Evolutionary conservation across 2,113 vertebrate genomes (phyloP).

Genomic region (Nothoprocta perdicaria): DNA sequence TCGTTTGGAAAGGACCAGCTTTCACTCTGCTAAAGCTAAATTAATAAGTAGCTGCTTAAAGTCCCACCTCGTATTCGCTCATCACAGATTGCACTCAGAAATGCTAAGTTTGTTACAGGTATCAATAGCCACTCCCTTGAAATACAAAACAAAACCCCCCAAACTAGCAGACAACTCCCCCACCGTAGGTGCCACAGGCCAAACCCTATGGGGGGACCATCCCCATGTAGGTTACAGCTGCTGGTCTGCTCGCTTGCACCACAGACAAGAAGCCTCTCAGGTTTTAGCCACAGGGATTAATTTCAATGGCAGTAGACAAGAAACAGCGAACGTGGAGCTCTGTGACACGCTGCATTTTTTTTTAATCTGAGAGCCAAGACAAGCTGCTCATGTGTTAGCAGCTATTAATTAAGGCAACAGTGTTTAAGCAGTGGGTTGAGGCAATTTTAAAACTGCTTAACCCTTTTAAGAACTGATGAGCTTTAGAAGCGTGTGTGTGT

Average conservation of each 20-base stretch:
- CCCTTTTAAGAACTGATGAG: constrained; percentile 16
- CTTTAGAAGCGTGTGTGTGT: constrained; percentile 18
- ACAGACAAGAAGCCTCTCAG: constrained; percentile 1
- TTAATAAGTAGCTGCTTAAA: constrained; percentile 2
- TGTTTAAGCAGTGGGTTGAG: constrained; percentile 60
- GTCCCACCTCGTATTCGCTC: not conserved
- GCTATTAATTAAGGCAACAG: constrained; percentile 72
- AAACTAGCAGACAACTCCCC: too few species aligned
- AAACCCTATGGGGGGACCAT: rapidly evolving
- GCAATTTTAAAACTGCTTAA: constrained; percentile 66
- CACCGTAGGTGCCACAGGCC: not conserved
- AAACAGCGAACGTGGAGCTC: constrained; percentile 35
- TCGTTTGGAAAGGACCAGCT: not conserved
- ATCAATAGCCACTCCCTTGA: not conserved
- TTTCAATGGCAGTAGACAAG: constrained; percentile 55
- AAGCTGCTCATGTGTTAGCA: constrained; percentile 54
- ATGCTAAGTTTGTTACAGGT: not conserved
- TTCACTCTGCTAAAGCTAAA: not conserved
- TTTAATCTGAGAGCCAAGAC: constrained; percentile 45
- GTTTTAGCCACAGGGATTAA: constrained; percentile 20
- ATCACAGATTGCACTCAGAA: not conserved
- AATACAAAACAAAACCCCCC: not conserved
- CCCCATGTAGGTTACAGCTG: not conserved
- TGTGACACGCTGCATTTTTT: constrained; percentile 47
- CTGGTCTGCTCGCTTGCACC: not conserved